Percentiles rank a stretch among this genome's conserved stretches.
Evolutionary conservation across 2,888 invertebrate species (phyloP).

Genomic region (Meteorus colon): DNA sequence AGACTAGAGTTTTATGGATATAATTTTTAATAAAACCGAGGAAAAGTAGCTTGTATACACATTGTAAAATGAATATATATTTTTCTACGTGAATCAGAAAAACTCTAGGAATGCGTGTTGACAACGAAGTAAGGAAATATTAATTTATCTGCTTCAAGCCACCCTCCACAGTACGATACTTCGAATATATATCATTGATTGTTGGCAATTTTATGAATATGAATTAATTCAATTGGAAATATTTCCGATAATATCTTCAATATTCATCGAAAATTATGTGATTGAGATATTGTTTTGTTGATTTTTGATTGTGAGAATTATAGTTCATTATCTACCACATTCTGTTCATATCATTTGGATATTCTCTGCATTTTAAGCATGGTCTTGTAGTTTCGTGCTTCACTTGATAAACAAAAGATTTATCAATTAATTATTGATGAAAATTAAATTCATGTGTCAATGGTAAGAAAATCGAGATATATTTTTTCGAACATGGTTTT

Average conservation of each 20-base stretch:
- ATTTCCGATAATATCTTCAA: not conserved
- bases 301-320: too few relatives aligned
- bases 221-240: not conserved
- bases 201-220: too few relatives aligned
- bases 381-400: not conserved
- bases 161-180: not conserved
- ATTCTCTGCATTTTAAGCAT: not conserved
- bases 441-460: not conserved
- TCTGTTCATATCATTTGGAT: not conserved
- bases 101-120: not conserved
- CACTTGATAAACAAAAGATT: not conserved
- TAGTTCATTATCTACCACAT: too few relatives aligned
- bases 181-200: not conserved
- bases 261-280: too few relatives aligned
- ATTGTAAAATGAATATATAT: not conserved
- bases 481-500: conserved; percentile 44
- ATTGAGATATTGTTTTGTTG: too few relatives aligned
- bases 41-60: not conserved
- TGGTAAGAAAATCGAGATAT: not conserved
- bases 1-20: not conserved
- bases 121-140: not conserved
- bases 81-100: not conserved
- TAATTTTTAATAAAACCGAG: not conserved
- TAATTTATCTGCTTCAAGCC: not conserved
- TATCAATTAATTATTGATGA: not conserved